These are phyloP conservation scores for Microtus ochrogaster DNA, from an alignment of 2,113 vertebrate genomes.

Conservation along the genomic window DNA sequence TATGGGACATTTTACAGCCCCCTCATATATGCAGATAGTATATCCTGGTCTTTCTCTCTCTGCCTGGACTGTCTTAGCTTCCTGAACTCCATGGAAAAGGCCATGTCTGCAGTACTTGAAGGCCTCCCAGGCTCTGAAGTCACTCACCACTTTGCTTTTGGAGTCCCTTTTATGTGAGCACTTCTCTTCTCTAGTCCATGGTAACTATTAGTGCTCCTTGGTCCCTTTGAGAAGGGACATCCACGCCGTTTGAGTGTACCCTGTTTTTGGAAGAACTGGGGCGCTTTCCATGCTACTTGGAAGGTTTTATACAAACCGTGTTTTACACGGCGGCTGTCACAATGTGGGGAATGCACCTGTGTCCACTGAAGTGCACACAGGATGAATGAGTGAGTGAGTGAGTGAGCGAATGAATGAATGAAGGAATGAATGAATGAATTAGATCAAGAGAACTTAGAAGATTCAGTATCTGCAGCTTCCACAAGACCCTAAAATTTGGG, in stretches of 20 bases:
- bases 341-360: fast-evolving
- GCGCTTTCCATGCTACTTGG: not conserved
- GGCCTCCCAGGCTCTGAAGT: too few relatives aligned
- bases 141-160: too few relatives aligned
- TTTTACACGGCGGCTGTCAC: not conserved
- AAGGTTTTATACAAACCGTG: not conserved
- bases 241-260: not conserved
- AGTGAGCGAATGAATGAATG: not conserved
- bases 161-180: not conserved
- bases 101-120: not conserved
- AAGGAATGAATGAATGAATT: not conserved
- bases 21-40: not conserved
- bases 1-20: not conserved
- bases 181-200: not conserved
- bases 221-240: not conserved
- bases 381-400: not conserved
- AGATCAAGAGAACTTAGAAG: not conserved
- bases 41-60: not conserved
- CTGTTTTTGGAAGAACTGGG: not conserved
- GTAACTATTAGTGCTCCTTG: too few relatives aligned
- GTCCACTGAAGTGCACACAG: not conserved
- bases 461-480: not conserved
- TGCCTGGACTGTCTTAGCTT: not conserved
- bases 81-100: not conserved
- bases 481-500: not conserved